Evolutionary conservation across 2,888 invertebrate species (phyloP), one percentile per base, ranked within the genome.

Genomic region (Philaethria dido): DNA sequence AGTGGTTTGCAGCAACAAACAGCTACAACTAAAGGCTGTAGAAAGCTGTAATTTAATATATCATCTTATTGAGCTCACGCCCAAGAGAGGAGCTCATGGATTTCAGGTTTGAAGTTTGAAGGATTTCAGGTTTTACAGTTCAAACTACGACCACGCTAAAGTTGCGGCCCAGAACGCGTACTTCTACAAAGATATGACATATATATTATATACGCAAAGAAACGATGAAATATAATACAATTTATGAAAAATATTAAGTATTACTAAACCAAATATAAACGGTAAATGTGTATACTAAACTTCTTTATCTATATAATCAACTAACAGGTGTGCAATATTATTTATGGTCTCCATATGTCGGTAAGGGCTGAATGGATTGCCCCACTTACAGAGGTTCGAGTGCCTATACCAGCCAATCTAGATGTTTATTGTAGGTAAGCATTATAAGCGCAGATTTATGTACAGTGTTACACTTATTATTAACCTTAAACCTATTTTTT

Each of bases 261-360:
- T 50, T 16, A 9, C 50, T 29, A 50, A 2, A 16, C 0, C 79
- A 80, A 86, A 87, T 86, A 87, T 87, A 84, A 84, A 73, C 68
- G 72, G 64, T 50, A 1, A 75, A 74, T 75, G 74, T 77, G 80
- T 80, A 83, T 83, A 87, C 85, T 84, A 85, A 84, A 84, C 86
- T 85, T 87, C 86, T 87, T 86, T 87, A 87, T 87, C 85, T 85
- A 8, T 84, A 79, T 84, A 80, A 87, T 87, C 88, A 85, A 84
- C 81, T 77, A 82, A 82, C 88, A 89, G 89, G 88, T 89, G 87
- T 80, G 85, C 80, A 74, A 73, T 77, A 80, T 85, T 83, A 88
- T 89, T 89, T 89, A 89, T 86, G 84, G 76, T 79, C 76, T 80
- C 78, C 83, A 81, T 87, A 88, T 87, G 88, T 78, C 76, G 80